Evolutionary conservation across 2,797 vertebrate species (phyloP).

Genomic region (Diplodus sargus): DNA sequence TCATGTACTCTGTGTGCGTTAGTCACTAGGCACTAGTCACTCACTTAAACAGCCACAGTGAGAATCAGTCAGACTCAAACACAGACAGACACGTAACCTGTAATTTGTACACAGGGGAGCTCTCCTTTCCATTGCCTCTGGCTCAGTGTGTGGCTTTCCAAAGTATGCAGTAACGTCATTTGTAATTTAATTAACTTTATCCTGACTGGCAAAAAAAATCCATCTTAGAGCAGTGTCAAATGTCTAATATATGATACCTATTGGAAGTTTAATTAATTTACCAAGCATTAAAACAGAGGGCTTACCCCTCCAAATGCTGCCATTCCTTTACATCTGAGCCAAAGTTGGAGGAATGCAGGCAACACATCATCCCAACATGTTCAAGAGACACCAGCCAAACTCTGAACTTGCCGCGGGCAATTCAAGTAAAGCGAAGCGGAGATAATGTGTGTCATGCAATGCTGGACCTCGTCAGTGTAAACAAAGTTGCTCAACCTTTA

Average conservation of each 20-base stretch:
- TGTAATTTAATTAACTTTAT: slow-evolving; percentile 78
- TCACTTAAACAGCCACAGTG: slow-evolving; percentile 54
- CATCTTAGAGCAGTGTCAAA: slow-evolving; percentile 37
- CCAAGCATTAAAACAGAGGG: slow-evolving; percentile 31
- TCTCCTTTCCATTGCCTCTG: slow-evolving; percentile 75
- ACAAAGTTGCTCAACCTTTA: slow-evolving; percentile 59
- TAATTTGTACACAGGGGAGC: slow-evolving; percentile 78
- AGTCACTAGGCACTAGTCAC: slow-evolving; percentile 41
- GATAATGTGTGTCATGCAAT: slow-evolving; percentile 50
- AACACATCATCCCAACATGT: slow-evolving; percentile 64
- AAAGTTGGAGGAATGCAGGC: slow-evolving; percentile 61
- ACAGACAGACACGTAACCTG: slow-evolving; percentile 77
- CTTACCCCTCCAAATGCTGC: slow-evolving; percentile 28
- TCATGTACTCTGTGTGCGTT: slow-evolving; percentile 38
- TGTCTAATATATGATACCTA: slow-evolving; percentile 26
- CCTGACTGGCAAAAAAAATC: slow-evolving; percentile 44
- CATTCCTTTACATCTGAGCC: slow-evolving; percentile 45
- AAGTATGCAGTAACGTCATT: slow-evolving; percentile 71
- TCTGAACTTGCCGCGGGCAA: slow-evolving; percentile 52
- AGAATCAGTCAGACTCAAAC: slow-evolving; percentile 63
- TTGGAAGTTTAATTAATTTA: slow-evolving; percentile 26
- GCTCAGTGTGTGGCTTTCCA: slow-evolving; percentile 74
- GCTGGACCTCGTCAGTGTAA: slow-evolving; percentile 56
- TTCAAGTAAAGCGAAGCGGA: slow-evolving; percentile 40
- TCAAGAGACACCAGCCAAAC: slow-evolving; percentile 49